A percentile compares a stretch with the other conserved stretches of the same genome.
Conservation (phyloP, 2,113 vertebrate species). For the Daubentonia madagascariensis region DNA sequence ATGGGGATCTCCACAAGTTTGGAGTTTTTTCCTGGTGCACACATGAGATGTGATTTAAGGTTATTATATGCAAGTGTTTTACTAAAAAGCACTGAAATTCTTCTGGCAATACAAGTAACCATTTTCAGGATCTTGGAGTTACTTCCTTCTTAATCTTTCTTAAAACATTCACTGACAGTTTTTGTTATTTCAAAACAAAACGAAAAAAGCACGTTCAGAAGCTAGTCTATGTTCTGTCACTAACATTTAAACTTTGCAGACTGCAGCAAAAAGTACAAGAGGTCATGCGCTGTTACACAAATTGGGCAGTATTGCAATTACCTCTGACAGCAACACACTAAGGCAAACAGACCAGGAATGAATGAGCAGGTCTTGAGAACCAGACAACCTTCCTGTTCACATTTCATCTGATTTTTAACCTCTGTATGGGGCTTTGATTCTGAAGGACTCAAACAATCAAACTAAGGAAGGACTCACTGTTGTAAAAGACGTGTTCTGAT, state of each 20-base stretch:
- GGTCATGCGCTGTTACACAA: background rate
- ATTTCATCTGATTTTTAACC: constrained; percentile 25
- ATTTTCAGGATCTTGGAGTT: constrained; percentile 45
- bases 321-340: background rate
- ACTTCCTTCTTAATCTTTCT: constrained; percentile 59
- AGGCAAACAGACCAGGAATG: background rate
- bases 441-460: background rate
- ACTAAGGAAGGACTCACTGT: background rate
- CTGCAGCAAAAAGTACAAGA: constrained; percentile 78
- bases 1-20: constrained; percentile 62
- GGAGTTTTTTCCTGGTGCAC: constrained; percentile 72
- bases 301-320: background rate
- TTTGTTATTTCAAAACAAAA: constrained; percentile 50
- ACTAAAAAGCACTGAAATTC: constrained; percentile 75
- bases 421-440: constrained; percentile 19
- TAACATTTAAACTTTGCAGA: constrained; percentile 76
- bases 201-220: constrained; percentile 13
- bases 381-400: background rate
- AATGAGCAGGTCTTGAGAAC: background rate
- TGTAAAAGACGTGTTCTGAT: constrained; percentile 49
- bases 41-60: constrained; percentile 68
- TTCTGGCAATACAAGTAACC: constrained; percentile 67
- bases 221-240: constrained; percentile 70
- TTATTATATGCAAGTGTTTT: constrained; percentile 77
- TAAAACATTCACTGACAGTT: constrained; percentile 55